Evolutionary conservation across 2,888 invertebrate genomes (phyloP).

Genomic region (Amorpha juglandis): DNA sequence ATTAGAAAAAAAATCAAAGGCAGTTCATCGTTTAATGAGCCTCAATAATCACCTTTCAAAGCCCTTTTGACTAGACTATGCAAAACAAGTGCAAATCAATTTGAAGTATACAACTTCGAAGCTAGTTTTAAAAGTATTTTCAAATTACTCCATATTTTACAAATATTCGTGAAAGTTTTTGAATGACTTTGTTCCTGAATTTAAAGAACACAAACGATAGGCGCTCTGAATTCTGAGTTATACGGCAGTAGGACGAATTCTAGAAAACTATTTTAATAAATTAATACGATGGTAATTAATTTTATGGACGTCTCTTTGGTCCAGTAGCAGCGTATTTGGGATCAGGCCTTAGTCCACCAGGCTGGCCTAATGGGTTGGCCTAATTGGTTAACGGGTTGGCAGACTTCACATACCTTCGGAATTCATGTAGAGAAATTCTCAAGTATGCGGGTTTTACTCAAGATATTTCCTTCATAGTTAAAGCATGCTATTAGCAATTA

Average conservation of each 20-base stretch:
- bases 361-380: too few relatives aligned
- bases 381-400: too few relatives aligned
- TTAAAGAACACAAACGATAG: constrained; percentile 7
- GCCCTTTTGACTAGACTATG: not conserved
- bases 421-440: too few relatives aligned
- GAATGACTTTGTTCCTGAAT: constrained; percentile 15
- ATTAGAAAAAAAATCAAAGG: not conserved
- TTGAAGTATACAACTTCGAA: constrained; percentile 19
- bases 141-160: constrained; percentile 19
- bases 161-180: constrained; percentile 15
- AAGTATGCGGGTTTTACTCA: too few relatives aligned
- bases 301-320: too few relatives aligned
- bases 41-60: not conserved
- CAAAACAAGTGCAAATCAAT: constrained; percentile 16
- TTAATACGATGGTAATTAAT: not conserved
- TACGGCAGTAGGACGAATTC: not conserved
- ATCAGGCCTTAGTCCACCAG: too few relatives aligned
- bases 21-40: not conserved
- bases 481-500: too few relatives aligned
- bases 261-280: not conserved
- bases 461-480: too few relatives aligned
- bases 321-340: too few relatives aligned
- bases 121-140: constrained; percentile 23
- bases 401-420: too few relatives aligned
- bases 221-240: too few relatives aligned